Percentiles rank a stretch among this genome's conserved stretches.
Evolutionary conservation across 2,113 vertebrate genomes (phyloP).

Genomic region (Megaleporinus macrocephalus): DNA sequence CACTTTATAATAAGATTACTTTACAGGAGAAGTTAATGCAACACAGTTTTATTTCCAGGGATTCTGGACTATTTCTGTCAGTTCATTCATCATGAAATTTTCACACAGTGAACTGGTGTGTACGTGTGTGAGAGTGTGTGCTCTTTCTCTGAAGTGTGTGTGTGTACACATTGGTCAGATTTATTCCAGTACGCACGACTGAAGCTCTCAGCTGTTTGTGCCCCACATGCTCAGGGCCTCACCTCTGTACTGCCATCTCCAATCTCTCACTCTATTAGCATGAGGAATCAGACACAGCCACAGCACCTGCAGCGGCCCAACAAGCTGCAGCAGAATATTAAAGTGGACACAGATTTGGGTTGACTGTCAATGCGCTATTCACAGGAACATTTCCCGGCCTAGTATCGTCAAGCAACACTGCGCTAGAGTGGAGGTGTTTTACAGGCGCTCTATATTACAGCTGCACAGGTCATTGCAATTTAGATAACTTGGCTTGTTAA

Average conservation of each 20-base stretch:
- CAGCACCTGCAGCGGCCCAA: constrained; percentile 17
- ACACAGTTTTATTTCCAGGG: too few species aligned
- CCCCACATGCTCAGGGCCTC: constrained; percentile 32
- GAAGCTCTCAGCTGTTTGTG: constrained; percentile 36
- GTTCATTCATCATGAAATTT: too few species aligned
- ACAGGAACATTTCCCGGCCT: background rate
- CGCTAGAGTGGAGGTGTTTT: background rate
- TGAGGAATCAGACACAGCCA: constrained; percentile 38
- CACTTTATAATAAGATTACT: too few species aligned
- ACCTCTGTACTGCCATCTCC: constrained; percentile 24
- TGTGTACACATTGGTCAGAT: constrained; percentile 6
- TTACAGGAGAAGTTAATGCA: too few species aligned
- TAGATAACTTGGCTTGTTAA: too few species aligned
- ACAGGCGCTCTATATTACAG: background rate
- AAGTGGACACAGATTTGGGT: constrained; percentile 8
- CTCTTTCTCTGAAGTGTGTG: background rate
- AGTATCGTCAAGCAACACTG: background rate
- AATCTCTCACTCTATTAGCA: constrained; percentile 34
- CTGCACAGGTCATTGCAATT: too few species aligned
- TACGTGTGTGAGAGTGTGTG: too few species aligned
- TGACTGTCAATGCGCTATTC: background rate
- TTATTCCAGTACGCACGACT: background rate
- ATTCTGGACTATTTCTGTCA: too few species aligned
- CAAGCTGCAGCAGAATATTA: constrained; percentile 21
- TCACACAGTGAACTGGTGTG: too few species aligned